Conservation (phyloP, 2,888 invertebrate genomes). For the Eilema depressum region DNA sequence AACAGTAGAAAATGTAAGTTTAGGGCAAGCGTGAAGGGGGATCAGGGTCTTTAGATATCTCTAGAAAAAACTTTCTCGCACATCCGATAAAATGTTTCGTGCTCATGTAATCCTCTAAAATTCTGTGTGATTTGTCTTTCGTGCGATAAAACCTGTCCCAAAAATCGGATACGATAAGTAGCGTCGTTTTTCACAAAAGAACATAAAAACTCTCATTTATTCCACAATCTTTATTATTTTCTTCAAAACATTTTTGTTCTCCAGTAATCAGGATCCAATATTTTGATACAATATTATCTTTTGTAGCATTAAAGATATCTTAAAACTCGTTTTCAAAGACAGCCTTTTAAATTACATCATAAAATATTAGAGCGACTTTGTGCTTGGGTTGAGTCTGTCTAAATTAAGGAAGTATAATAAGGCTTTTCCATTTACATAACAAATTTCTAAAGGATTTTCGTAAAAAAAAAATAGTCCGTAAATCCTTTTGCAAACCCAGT, state of each 20-base stretch:
- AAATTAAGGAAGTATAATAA: constrained; percentile 82
- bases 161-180: constrained; percentile 58
- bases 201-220: constrained; percentile 31
- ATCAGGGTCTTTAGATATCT: constrained; percentile 76
- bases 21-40: constrained; percentile 66
- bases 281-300: constrained; percentile 56
- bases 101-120: constrained; percentile 75
- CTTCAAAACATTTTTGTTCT: constrained; percentile 45
- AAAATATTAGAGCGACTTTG: constrained; percentile 77
- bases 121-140: constrained; percentile 77
- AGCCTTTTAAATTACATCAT: constrained; percentile 77
- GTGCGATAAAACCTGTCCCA: constrained; percentile 66
- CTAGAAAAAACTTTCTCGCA: constrained; percentile 70
- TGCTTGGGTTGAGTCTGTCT: constrained; percentile 71
- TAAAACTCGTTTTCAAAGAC: constrained; percentile 68
- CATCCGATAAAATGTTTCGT: constrained; percentile 80
- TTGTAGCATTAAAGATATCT: constrained; percentile 59
- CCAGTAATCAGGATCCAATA: constrained; percentile 47
- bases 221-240: constrained; percentile 26
- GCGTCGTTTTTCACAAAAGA: constrained; percentile 52
- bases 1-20: constrained; percentile 72
- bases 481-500: constrained; percentile 74
- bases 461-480: constrained; percentile 69
- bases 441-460: constrained; percentile 69
- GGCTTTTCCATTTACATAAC: constrained; percentile 79